Percentiles rank a stretch among this genome's conserved stretches.
These are phyloP conservation scores for Diorhabda carinulata DNA, from an alignment of 1,140 invertebrate genomes.

Conservation along the genomic window DNA sequence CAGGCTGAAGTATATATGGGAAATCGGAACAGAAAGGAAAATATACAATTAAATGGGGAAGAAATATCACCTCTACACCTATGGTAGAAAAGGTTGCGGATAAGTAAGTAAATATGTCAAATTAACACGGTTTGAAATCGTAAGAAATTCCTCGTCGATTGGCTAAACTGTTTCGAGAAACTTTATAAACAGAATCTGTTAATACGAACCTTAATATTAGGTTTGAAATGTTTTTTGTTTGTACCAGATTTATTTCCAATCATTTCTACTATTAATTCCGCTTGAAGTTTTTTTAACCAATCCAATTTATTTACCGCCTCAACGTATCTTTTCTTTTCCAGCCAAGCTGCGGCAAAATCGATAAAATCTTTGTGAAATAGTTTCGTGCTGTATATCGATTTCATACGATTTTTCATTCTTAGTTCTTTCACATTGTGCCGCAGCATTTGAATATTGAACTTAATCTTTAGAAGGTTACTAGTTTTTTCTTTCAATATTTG, in stretches of 20 bases:
- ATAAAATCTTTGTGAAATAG: slow-evolving; percentile 15
- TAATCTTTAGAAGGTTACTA: slow-evolving; percentile 1
- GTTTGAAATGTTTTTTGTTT: too few relatives aligned
- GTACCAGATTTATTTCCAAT: background rate
- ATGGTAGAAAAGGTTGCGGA: too few relatives aligned
- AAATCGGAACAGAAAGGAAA: too few relatives aligned
- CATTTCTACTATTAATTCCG: slow-evolving; percentile 9
- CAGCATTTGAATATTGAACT: slow-evolving; percentile 4
- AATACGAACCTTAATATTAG: too few relatives aligned
- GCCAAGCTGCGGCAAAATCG: slow-evolving; percentile 4
- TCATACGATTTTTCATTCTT: slow-evolving; percentile 5
- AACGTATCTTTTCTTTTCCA: background rate
- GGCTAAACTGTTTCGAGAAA: too few relatives aligned
- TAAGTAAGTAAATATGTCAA: too few relatives aligned
- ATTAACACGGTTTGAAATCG: too few relatives aligned
- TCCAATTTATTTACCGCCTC: background rate
- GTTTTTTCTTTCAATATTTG: slow-evolving; percentile 13
- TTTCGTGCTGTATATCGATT: background rate
- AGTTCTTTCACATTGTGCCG: background rate
- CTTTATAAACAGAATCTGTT: too few relatives aligned
- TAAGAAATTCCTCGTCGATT: too few relatives aligned
- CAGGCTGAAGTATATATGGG: too few relatives aligned
- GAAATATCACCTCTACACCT: too few relatives aligned
- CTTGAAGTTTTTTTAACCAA: background rate
- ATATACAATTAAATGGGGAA: too few relatives aligned